Conservation (phyloP, 2,113 vertebrate species). For the Uropsilus gracilis region DNA sequence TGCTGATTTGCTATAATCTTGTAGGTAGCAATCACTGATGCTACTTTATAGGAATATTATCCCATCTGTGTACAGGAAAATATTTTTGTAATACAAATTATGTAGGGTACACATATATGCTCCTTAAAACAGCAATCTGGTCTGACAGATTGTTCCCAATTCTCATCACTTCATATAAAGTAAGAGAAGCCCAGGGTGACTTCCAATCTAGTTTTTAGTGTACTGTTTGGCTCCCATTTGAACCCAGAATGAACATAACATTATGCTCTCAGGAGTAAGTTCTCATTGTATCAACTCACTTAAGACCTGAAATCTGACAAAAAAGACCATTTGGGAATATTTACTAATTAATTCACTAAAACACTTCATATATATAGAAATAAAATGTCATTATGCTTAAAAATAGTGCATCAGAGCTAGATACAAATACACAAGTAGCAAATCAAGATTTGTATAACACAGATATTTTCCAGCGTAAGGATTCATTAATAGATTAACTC, state of each 20-base stretch:
- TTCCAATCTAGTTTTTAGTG: background rate
- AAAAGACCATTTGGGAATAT: background rate
- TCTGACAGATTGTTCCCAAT: background rate
- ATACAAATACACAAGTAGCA: background rate
- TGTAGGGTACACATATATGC: background rate
- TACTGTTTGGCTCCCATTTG: background rate
- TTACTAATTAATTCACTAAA: conserved; percentile 10
- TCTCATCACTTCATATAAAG: background rate
- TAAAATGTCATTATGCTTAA: background rate
- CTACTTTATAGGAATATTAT: background rate
- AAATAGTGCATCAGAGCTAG: background rate
- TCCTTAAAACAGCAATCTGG: background rate
- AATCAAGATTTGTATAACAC: background rate
- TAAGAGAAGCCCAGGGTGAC: background rate
- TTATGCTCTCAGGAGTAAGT: background rate
- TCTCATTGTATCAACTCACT: background rate
- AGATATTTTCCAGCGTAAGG: background rate
- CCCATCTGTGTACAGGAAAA: background rate
- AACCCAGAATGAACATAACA: background rate
- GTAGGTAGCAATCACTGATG: background rate
- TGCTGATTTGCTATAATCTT: background rate
- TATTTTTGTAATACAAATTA: background rate
- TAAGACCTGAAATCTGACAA: background rate
- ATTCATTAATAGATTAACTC: background rate
- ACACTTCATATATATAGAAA: background rate